Evolutionary conservation across 2,797 vertebrate genomes (phyloP).

Genomic region (Pipistrellus pipistrellus): DNA sequence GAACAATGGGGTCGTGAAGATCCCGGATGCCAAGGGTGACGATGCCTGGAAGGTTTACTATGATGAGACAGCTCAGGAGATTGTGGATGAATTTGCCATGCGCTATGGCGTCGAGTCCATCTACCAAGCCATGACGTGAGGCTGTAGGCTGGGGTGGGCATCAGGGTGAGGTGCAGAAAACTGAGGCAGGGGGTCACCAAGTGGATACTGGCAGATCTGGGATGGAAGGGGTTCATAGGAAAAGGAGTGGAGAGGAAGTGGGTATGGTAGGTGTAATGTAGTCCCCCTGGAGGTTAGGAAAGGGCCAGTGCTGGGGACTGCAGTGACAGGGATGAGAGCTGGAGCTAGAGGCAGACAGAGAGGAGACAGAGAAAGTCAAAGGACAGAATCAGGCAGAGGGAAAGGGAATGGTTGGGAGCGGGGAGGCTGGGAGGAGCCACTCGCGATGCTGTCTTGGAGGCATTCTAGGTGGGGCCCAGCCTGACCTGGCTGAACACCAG

Average conservation of each 20-base stretch:
- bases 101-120: slow-evolving; percentile 99
- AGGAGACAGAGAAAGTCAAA: neutral
- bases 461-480: neutral
- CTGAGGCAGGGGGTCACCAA: neutral
- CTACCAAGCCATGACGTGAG: slow-evolving; percentile 99
- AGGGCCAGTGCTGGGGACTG: too few species aligned
- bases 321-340: neutral
- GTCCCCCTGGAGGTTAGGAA: neutral
- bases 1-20: slow-evolving; percentile 97
- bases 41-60: slow-evolving; percentile 99
- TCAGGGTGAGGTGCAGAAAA: neutral
- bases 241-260: neutral
- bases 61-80: slow-evolving; percentile 98
- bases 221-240: neutral
- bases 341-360: neutral
- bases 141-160: neutral
- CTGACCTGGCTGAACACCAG: neutral
- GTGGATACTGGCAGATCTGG: neutral
- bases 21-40: slow-evolving; percentile 97
- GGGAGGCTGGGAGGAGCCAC: neutral
- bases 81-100: slow-evolving; percentile 99
- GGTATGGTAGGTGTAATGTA: rapidly evolving
- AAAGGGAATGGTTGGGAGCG: neutral
- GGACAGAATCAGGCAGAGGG: neutral
- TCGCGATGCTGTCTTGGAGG: neutral